Percentiles rank a stretch among this genome's conserved stretches.
Evolutionary conservation across 2,888 invertebrate genomes (phyloP).

Genomic region (Caenorhabditis doughertyi): DNA sequence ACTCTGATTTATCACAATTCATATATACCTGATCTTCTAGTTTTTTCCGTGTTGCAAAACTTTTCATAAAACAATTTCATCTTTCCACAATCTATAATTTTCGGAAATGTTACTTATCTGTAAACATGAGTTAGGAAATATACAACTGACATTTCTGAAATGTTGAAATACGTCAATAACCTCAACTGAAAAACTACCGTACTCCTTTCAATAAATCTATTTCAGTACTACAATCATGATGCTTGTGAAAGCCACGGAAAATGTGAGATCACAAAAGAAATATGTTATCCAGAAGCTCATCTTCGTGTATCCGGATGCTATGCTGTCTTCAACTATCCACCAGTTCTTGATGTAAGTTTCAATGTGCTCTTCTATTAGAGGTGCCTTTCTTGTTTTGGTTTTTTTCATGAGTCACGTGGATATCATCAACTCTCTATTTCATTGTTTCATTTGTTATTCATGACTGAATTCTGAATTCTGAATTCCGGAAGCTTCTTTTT

Average conservation of each 20-base stretch:
- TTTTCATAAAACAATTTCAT: no score
- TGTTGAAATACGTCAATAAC: no score
- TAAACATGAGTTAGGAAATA: no score
- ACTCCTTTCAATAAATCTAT: not conserved
- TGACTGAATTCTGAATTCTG: slow-evolving; percentile 33
- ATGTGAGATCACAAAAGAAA: slow-evolving; percentile 13
- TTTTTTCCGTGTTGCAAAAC: no score
- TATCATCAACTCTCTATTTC: not conserved
- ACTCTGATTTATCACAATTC: no score
- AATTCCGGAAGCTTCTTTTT: slow-evolving; percentile 1
- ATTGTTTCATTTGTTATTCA: slow-evolving; percentile 47
- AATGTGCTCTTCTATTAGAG: no score
- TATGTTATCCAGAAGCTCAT: slow-evolving; percentile 14
- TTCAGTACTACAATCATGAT: slow-evolving; percentile 22
- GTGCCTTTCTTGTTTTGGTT: not conserved
- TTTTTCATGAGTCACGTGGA: not conserved
- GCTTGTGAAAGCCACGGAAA: slow-evolving; percentile 1
- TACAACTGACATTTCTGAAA: no score
- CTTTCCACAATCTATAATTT: no score
- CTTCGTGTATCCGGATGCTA: slow-evolving; percentile 12
- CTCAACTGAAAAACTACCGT: not conserved
- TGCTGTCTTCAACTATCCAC: not conserved
- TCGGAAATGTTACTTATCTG: no score
- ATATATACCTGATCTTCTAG: no score
- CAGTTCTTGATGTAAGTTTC: not conserved